These are phyloP conservation scores for Actinia equina DNA, from an alignment of 64 coral and sea anemone species.

Conservation along the genomic window DNA sequence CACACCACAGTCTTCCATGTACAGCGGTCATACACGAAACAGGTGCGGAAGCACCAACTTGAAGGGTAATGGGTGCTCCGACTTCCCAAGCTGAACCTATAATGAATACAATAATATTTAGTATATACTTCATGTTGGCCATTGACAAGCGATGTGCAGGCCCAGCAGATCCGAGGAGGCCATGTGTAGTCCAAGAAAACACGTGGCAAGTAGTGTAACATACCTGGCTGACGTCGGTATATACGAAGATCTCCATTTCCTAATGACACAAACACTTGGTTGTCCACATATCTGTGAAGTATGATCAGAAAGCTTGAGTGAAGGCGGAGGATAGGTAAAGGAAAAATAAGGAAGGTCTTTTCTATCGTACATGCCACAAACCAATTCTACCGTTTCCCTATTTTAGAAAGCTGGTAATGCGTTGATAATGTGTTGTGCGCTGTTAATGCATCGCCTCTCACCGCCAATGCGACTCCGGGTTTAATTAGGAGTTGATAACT, in stretches of 20 bases:
- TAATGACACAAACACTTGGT: constrained; percentile 92
- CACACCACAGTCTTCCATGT: constrained; percentile 89
- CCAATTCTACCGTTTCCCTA: too few species aligned
- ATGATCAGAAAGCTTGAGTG: background rate
- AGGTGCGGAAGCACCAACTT: constrained; percentile 58
- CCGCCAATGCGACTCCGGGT: too few species aligned
- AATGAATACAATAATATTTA: background rate
- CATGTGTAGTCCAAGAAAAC: too few species aligned
- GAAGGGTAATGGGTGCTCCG: constrained; percentile 69
- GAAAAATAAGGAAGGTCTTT: background rate
- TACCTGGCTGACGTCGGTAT: constrained; percentile 87
- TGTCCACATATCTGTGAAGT: constrained; percentile 89
- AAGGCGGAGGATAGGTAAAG: background rate
- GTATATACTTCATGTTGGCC: background rate
- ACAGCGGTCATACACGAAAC: constrained; percentile 97
- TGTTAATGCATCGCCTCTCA: too few species aligned
- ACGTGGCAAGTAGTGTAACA: too few species aligned
- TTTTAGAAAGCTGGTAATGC: too few species aligned
- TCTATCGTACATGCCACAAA: too few species aligned
- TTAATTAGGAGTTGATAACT: too few species aligned
- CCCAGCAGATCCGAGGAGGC: too few species aligned
- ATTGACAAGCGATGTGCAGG: background rate
- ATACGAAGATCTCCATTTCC: constrained; percentile 84
- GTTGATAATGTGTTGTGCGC: too few species aligned
- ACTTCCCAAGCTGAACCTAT: constrained; percentile 89